Conservation (phyloP, 2,797 vertebrate genomes). For the Rhinogobio ventralis region DNA sequence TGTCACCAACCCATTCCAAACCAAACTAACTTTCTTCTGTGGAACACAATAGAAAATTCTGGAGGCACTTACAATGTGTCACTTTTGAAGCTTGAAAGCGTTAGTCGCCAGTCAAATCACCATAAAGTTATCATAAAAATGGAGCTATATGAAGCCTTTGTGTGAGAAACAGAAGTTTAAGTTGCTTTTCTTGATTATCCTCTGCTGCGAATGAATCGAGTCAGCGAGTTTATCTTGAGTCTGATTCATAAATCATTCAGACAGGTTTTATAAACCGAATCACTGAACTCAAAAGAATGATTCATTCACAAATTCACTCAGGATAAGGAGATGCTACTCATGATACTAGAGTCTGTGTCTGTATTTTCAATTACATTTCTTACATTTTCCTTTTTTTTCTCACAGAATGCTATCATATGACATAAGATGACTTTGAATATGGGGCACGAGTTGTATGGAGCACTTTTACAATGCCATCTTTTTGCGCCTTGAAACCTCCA, state of each 20-base stretch:
- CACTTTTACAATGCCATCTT: background rate
- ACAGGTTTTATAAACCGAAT: background rate
- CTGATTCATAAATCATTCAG: slow-evolving; percentile 12
- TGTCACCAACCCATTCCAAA: background rate
- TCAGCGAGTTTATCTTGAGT: background rate
- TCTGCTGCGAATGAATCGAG: background rate
- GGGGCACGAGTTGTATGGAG: background rate
- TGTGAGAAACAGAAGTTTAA: background rate
- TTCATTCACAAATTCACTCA: background rate
- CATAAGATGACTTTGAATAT: background rate
- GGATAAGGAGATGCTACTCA: too few species aligned
- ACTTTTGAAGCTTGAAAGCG: background rate
- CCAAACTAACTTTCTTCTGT: background rate
- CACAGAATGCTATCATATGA: background rate
- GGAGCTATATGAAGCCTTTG: background rate
- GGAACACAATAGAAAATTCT: background rate
- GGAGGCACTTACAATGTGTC: background rate
- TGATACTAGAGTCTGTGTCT: background rate
- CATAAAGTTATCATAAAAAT: background rate
- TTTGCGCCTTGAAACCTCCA: background rate
- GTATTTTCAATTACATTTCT: background rate
- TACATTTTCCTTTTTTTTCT: background rate
- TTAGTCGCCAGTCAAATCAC: background rate
- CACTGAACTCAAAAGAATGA: background rate
- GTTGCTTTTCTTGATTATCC: background rate